Conservation (phyloP, 2,797 vertebrate species). For the Tragelaphus eurycerus region DNA sequence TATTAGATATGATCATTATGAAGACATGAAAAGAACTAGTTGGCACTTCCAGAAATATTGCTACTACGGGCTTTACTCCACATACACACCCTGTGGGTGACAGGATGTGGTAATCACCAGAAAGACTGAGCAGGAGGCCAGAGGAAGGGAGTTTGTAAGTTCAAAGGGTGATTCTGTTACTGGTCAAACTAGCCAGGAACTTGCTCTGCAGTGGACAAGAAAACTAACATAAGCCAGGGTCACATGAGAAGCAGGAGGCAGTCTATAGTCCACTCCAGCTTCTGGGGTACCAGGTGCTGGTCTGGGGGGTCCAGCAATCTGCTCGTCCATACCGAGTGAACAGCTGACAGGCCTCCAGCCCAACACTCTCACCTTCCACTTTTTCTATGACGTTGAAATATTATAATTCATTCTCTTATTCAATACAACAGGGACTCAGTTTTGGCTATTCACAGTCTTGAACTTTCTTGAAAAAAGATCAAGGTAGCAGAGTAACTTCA, state of each 20-base stretch:
- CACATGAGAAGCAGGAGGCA: background rate
- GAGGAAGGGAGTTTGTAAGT: background rate
- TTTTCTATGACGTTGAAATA: background rate
- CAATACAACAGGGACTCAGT: background rate
- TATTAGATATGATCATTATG: background rate
- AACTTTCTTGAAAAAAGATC: slow-evolving; percentile 21
- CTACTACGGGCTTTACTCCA: background rate
- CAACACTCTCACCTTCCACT: background rate
- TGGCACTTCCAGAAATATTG: background rate
- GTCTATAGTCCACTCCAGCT: background rate
- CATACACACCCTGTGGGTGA: background rate
- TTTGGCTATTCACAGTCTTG: slow-evolving; percentile 27
- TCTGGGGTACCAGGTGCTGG: background rate
- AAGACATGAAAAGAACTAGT: background rate
- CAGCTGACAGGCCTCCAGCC: background rate
- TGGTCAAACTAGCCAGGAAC: background rate
- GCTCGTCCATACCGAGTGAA: background rate
- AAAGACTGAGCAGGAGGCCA: background rate
- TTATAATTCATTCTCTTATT: background rate
- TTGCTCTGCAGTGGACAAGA: background rate
- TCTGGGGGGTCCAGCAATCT: background rate
- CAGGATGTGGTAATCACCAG: background rate
- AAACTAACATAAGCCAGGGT: background rate
- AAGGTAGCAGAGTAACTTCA: background rate
- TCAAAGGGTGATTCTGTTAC: background rate